These are phyloP conservation scores for Trichomycterus rosablanca DNA, from an alignment of 2,113 vertebrate genomes.

Conservation along the genomic window DNA sequence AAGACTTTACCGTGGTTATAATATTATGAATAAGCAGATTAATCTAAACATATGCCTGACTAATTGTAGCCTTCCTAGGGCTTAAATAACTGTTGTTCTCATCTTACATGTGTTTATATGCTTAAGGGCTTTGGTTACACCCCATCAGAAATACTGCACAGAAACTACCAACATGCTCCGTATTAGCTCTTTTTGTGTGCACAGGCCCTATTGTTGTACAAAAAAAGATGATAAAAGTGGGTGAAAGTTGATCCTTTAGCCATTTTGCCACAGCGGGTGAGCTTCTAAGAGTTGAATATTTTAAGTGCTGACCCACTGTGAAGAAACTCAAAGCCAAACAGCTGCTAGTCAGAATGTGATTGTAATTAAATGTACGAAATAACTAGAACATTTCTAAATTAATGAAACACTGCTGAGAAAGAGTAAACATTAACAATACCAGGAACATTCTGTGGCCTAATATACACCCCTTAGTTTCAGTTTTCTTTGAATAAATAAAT, in stretches of 20 bases:
- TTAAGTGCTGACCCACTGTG: conserved; percentile 43
- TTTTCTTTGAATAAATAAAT: no score
- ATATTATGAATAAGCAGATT: neutral
- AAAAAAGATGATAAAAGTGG: conserved; percentile 16
- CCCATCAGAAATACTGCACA: conserved; percentile 6
- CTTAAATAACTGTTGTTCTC: conserved; percentile 7
- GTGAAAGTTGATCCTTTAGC: conserved; percentile 51
- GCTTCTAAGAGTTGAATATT: conserved; percentile 70
- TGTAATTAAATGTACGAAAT: no score
- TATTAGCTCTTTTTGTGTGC: neutral
- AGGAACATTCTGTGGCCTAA: no score
- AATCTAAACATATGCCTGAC: no score
- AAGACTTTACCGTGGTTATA: neutral
- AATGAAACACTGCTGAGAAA: no score
- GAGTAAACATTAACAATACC: no score
- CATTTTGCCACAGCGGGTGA: conserved; percentile 56
- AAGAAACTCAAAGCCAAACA: no score
- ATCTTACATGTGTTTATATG: conserved; percentile 30
- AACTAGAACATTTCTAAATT: no score
- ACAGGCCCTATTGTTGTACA: conserved; percentile 7
- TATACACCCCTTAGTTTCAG: no score
- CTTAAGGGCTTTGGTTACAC: conserved; percentile 26
- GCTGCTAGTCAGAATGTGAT: no score
- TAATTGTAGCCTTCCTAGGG: neutral
- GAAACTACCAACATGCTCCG: neutral